A percentile compares a stretch with the other conserved stretches of the same genome.
Evolutionary conservation across 2,113 vertebrate genomes (phyloP).

Genomic region (Gasterosteus nipponicus): DNA sequence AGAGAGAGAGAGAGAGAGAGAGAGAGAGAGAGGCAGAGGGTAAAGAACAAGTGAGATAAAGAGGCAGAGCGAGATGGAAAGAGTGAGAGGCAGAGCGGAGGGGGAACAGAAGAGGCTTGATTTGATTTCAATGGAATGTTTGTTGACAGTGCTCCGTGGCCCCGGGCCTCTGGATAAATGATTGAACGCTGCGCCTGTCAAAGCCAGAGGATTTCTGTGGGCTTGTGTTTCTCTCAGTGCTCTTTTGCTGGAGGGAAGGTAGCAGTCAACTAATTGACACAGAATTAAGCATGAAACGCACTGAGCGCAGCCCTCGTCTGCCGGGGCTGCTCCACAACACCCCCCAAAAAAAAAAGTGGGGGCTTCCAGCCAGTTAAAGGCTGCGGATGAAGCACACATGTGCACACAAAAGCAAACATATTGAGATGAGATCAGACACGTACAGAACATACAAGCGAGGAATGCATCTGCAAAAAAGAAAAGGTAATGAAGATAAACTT

Average conservation of each 20-base stretch:
- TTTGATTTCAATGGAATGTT: constrained; percentile 93
- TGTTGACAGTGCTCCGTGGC: constrained; percentile 94
- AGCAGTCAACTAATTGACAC: constrained; percentile 99
- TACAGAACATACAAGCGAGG: constrained; percentile 51
- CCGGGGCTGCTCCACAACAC: constrained; percentile 7
- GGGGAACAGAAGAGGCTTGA: constrained; percentile 88
- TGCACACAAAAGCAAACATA: constrained; percentile 14
- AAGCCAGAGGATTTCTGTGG: constrained; percentile 93
- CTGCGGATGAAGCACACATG: constrained; percentile 42
- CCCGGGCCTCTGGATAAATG: constrained; percentile 92
- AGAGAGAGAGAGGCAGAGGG: constrained; percentile 66
- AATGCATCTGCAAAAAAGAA: constrained; percentile 42
- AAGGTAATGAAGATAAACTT: constrained; percentile 66
- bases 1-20: constrained; percentile 20
- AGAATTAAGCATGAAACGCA: constrained; percentile 99
- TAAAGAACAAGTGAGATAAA: constrained; percentile 64
- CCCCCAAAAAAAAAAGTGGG: constrained; percentile 30
- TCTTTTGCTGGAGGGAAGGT: constrained; percentile 95
- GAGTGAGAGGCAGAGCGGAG: constrained; percentile 68
- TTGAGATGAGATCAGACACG: constrained; percentile 60
- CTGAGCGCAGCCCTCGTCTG: constrained; percentile 89
- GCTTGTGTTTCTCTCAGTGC: constrained; percentile 88
- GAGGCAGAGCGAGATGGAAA: constrained; percentile 63
- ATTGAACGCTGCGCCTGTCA: constrained; percentile 95
- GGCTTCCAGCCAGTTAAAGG: constrained; percentile 67